Conservation (phyloP, 2,113 vertebrate species). For the Mustela lutreola region DNA sequence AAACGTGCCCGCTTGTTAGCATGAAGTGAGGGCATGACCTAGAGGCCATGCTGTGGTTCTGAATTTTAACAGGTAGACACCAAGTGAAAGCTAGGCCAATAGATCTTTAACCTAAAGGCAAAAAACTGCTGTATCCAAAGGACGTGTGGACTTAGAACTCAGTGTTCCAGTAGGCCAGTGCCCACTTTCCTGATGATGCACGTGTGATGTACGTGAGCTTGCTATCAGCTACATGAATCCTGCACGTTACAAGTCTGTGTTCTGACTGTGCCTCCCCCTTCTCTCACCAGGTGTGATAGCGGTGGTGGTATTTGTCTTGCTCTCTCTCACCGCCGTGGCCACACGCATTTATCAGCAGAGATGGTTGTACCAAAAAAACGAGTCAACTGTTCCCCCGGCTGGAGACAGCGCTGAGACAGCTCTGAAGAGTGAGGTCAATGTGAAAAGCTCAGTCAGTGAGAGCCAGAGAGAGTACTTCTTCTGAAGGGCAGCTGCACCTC, state of each 20-base stretch:
- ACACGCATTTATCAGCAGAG: conserved; percentile 90
- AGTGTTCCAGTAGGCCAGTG: neutral
- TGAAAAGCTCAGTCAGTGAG: conserved; percentile 88
- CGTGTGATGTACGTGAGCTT: neutral
- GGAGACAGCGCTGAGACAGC: conserved; percentile 89
- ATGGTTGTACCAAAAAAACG: conserved; percentile 87
- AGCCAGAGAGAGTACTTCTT: conserved; percentile 95
- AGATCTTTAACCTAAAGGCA: neutral
- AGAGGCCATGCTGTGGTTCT: neutral
- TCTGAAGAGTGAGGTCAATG: conserved; percentile 89
- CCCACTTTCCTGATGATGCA: neutral
- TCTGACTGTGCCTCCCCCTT: conserved; percentile 9
- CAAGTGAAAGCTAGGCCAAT: neutral
- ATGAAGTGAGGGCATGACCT: too few species aligned
- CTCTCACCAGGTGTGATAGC: conserved; percentile 91
- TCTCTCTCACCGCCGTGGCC: conserved; percentile 88
- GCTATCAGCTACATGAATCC: rapidly evolving
- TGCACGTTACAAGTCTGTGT: neutral
- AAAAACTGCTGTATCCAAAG: neutral
- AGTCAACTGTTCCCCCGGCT: conserved; percentile 86
- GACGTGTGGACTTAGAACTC: neutral
- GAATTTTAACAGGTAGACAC: neutral
- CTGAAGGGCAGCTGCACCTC: conserved; percentile 82
- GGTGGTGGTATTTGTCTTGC: conserved; percentile 90
- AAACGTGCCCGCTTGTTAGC: neutral